A percentile compares a stretch with the other conserved stretches of the same genome.
phyloP scores from a whole-genome alignment of 1,140 invertebrate species.

The Papilio polyxenes region DNA sequence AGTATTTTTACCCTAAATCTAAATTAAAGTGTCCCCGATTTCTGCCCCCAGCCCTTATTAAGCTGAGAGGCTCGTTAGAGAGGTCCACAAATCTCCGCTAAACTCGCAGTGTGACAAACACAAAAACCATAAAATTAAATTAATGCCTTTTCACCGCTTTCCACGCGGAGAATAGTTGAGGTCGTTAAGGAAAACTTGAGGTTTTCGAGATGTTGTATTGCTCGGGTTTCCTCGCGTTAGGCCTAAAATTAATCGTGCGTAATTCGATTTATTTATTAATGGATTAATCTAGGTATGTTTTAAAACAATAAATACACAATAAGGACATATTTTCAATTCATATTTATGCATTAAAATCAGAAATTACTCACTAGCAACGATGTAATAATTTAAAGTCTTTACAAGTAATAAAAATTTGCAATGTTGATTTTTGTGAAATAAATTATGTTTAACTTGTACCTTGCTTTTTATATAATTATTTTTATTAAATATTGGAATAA shows the following conservation, averaged over 20 bases:
- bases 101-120: slow-evolving; percentile 79
- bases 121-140: slow-evolving; percentile 82
- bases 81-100: slow-evolving; percentile 75
- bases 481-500: not conserved
- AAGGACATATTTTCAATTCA: not conserved
- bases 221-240: not conserved
- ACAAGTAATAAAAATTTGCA: not conserved
- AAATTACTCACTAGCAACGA: not conserved
- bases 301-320: not conserved
- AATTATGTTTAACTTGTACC: not conserved
- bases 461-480: not conserved
- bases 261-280: not conserved
- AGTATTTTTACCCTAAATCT: slow-evolving; percentile 36
- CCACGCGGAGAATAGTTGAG: slow-evolving; percentile 52
- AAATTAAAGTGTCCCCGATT: slow-evolving; percentile 39
- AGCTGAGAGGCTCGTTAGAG: slow-evolving; percentile 59
- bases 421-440: not conserved
- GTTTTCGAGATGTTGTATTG: slow-evolving; percentile 43
- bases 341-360: not conserved
- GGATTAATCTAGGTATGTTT: not conserved
- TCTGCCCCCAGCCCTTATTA: slow-evolving; percentile 54
- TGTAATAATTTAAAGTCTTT: not conserved
- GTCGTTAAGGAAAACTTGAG: slow-evolving; percentile 61
- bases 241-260: slow-evolving; percentile 21
- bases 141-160: slow-evolving; percentile 74